Base-by-base conservation (phyloP, 2,113 vertebrate genomes). In the Chaetodon trifascialis region DNA sequence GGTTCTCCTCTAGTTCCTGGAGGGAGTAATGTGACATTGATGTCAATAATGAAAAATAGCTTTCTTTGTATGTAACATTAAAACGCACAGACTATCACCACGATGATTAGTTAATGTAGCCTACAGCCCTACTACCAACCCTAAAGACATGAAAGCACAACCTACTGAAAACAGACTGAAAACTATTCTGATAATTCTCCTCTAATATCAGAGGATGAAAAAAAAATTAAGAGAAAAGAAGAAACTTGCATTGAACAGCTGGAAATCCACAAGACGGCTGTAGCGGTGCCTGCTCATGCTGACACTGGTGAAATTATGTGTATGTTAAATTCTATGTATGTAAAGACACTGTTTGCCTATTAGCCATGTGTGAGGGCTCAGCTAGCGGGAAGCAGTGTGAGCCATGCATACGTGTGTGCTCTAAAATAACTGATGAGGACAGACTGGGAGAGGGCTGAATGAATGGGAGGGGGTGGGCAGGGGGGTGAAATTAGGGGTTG, bases 1-100 rank as follows among this genome's bases (percentile, higher is more conserved):
- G 95, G 80, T 97, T 98, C 82, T 99, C 98, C 85, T 99, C 98
- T 86, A 99, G 95, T 87, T 99, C 98, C 98, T 99, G 82, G 58
- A 94, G 62, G 72, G 38, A 88, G n/a, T 66, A 83, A 70, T 14
- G 73, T 30, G 30, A 62, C 56, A 62, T 21, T 34, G 34, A 69
- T 65, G 16, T 49, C 17, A 68, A 56, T 44, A 40, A 25, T 38
- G 7, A 11, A 14, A 12, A 11, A 36, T 4, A 67, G 3, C n/a
- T 6, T 15, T 4, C 4, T 49, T 40, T 59, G 1, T 58, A 19
- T 30, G 3, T 34, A 9, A 30, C 19, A 79, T 6, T 52, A 4
- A 40, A 67, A 55, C 8, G 9, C 36, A 49, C 19, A 47, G n/a
- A 62, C 34, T 36, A 60, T 44, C 47, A 51, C 42, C 16, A 23